A percentile compares a stretch with the other conserved stretches of the same genome.
These are phyloP conservation scores for Willisornis vidua DNA, from an alignment of 2,113 vertebrate genomes.

Conservation along the genomic window DNA sequence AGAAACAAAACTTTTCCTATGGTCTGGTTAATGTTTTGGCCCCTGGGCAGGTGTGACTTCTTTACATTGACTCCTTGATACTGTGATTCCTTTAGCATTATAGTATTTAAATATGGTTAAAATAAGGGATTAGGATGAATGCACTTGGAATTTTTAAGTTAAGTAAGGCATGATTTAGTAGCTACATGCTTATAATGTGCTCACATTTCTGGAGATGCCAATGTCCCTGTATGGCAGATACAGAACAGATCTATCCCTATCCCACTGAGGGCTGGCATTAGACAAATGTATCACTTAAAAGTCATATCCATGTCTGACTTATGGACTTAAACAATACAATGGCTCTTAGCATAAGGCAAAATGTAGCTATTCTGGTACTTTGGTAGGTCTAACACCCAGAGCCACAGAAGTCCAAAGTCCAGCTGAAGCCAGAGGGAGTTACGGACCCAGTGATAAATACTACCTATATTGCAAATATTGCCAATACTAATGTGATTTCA, in stretches of 20 bases:
- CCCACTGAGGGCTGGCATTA: neutral
- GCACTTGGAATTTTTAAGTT: neutral
- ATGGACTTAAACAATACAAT: neutral
- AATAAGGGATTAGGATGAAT: neutral
- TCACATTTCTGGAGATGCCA: neutral
- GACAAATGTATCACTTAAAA: neutral
- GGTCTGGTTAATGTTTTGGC: neutral
- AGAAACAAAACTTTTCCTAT: neutral
- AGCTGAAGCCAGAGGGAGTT: neutral
- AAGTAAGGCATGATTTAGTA: neutral
- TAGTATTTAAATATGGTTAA: neutral
- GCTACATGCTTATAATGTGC: neutral
- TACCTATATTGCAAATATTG: no score
- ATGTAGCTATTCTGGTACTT: neutral
- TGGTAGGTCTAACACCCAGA: neutral
- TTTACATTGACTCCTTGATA: neutral
- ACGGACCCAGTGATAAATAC: neutral
- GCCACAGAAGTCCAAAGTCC: neutral
- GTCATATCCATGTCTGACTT: neutral
- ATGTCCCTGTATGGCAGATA: neutral
- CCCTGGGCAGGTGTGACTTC: neutral
- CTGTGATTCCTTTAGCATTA: neutral
- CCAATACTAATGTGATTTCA: neutral
- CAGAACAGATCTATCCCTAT: neutral
- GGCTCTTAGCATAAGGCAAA: neutral